These are phyloP conservation scores for Margarornis squamiger DNA, from an alignment of 2,797 vertebrate genomes.

Conservation along the genomic window DNA sequence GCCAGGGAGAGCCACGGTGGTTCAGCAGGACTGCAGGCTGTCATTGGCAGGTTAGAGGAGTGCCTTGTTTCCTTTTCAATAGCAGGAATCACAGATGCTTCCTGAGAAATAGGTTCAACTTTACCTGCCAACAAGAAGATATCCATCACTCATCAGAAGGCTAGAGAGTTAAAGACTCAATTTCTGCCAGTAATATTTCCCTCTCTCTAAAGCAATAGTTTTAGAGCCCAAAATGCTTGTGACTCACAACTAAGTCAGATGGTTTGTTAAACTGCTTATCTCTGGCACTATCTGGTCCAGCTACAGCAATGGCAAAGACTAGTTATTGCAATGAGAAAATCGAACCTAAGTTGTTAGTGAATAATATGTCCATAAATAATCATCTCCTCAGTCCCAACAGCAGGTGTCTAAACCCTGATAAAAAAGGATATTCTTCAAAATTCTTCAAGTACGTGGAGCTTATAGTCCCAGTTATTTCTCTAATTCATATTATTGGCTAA, in stretches of 20 bases:
- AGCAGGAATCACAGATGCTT: slow-evolving; percentile 56
- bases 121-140: slow-evolving; percentile 63
- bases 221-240: background rate
- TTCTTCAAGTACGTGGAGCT: background rate
- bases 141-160: slow-evolving; percentile 9
- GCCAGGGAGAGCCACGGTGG: slow-evolving; percentile 92
- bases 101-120: slow-evolving; percentile 65
- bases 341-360: background rate
- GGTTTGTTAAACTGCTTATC: background rate
- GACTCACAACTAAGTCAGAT: background rate
- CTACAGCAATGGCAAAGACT: background rate
- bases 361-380: background rate
- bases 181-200: background rate
- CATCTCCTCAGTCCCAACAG: background rate
- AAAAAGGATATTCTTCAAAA: background rate
- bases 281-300: background rate
- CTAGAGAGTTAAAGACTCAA: background rate
- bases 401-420: background rate
- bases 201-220: background rate
- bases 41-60: slow-evolving; percentile 60
- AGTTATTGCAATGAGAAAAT: background rate
- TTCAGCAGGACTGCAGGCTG: slow-evolving; percentile 76
- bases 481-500: background rate
- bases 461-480: background rate
- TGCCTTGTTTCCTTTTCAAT: slow-evolving; percentile 70